Conservation (phyloP, 2,797 vertebrate genomes). For the Poeciliopsis infans region DNA sequence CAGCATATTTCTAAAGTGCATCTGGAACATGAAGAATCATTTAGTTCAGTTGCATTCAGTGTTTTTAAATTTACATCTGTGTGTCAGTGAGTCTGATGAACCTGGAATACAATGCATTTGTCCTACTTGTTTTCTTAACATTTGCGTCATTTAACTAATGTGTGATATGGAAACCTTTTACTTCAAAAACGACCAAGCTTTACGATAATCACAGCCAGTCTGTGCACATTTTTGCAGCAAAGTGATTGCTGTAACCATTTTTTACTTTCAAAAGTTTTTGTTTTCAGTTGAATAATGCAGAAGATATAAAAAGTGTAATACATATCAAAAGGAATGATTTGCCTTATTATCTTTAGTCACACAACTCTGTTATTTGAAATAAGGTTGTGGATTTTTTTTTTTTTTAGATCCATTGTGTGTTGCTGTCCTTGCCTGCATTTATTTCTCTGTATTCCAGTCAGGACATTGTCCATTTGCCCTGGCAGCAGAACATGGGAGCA, state of each 20-base stretch:
- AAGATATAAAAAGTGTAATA: not conserved
- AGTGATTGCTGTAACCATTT: not conserved
- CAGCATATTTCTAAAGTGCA: not conserved
- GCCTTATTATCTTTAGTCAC: not conserved
- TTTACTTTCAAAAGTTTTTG: not conserved
- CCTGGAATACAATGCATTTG: not conserved
- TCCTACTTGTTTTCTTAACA: not conserved
- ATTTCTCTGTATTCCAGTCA: conserved; percentile 59
- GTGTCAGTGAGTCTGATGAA: not conserved
- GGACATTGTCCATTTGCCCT: conserved; percentile 85
- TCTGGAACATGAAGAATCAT: not conserved
- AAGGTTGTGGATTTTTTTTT: not conserved
- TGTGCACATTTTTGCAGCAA: not conserved
- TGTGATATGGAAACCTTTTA: not conserved
- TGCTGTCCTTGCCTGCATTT: not conserved
- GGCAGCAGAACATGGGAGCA: conserved; percentile 86
- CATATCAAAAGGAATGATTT: not conserved
- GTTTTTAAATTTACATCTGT: not conserved
- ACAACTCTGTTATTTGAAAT: not conserved
- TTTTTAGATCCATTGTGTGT: not conserved
- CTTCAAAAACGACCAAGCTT: not conserved
- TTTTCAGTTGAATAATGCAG: not conserved
- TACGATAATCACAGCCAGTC: not conserved
- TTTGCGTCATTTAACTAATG: not conserved
- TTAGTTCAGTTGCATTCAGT: not conserved